phyloP scores from a whole-genome alignment of 2,888 invertebrate genomes.

The Cryptocheilus praepositus region DNA sequence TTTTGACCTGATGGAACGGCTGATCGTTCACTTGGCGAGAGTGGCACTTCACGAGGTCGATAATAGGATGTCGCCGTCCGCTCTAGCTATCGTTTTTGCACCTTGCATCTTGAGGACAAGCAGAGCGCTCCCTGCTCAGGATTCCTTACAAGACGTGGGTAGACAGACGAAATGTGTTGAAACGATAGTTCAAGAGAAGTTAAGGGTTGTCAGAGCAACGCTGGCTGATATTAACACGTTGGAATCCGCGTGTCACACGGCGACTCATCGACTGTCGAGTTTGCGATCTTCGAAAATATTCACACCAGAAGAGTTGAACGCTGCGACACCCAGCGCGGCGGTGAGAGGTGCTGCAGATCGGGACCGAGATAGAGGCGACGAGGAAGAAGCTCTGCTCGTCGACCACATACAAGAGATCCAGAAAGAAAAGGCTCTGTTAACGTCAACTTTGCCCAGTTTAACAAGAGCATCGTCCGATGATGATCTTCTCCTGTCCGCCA shows the following conservation, averaged over 20 bases:
- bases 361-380: constrained; percentile 76
- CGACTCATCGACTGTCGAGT: constrained; percentile 85
- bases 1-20: constrained; percentile 91
- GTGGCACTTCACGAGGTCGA: constrained; percentile 90
- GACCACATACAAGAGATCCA: constrained; percentile 88
- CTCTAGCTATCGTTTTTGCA: constrained; percentile 95
- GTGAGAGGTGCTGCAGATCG: constrained; percentile 64
- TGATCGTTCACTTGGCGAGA: constrained; percentile 94
- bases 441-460: constrained; percentile 86
- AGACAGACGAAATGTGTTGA: constrained; percentile 93
- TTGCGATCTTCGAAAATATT: constrained; percentile 85
- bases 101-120: constrained; percentile 94
- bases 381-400: constrained; percentile 85
- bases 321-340: constrained; percentile 63
- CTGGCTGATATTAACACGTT: constrained; percentile 93
- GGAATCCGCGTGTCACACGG: constrained; percentile 91
- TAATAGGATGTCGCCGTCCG: constrained; percentile 94
- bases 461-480: constrained; percentile 92
- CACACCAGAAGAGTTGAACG: constrained; percentile 78
- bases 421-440: constrained; percentile 88
- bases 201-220: constrained; percentile 88
- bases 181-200: constrained; percentile 91
- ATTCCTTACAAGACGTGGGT: constrained; percentile 92
- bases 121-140: constrained; percentile 91
- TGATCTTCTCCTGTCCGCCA: constrained; percentile 85